phyloP scores from a whole-genome alignment of 2,888 invertebrate species.

The Lepidochitona cinerea region DNA sequence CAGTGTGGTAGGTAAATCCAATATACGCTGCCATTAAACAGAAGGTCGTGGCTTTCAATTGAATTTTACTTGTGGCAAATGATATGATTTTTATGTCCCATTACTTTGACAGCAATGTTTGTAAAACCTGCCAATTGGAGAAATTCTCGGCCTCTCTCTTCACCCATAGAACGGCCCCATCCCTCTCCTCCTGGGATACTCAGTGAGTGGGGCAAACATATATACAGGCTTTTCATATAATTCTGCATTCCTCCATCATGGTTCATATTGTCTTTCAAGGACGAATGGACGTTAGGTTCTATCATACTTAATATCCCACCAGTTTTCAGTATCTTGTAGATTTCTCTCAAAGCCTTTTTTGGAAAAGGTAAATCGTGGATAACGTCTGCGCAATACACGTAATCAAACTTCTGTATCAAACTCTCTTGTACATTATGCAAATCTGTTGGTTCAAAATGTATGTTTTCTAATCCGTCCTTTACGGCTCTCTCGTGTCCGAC shows the following conservation, averaged over 20 bases:
- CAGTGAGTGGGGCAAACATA: not conserved
- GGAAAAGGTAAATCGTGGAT: conserved; percentile 32
- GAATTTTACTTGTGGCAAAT: no score
- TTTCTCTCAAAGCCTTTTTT: conserved; percentile 19
- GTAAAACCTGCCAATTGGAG: not conserved
- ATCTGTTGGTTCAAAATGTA: conserved; percentile 22
- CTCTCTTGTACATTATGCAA: conserved; percentile 20
- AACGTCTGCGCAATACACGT: conserved; percentile 20
- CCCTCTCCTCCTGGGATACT: not conserved
- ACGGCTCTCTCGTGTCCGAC: not conserved
- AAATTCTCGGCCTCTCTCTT: not conserved
- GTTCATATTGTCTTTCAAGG: not conserved
- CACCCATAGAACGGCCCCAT: not conserved
- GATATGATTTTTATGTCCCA: no score
- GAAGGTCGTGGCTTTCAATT: no score
- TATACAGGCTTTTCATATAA: not conserved
- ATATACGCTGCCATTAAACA: no score
- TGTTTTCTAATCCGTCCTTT: conserved; percentile 10
- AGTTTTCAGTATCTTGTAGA: conserved; percentile 19
- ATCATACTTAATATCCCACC: conserved; percentile 24
- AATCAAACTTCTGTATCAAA: conserved; percentile 17
- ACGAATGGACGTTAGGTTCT: conserved; percentile 20
- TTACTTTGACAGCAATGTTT: not conserved
- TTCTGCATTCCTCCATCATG: not conserved
- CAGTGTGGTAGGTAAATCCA: no score